A percentile compares a stretch with the other conserved stretches of the same genome.
Evolutionary conservation across 1,140 invertebrate genomes (phyloP).

Genomic region (Drosophila parvula): DNA sequence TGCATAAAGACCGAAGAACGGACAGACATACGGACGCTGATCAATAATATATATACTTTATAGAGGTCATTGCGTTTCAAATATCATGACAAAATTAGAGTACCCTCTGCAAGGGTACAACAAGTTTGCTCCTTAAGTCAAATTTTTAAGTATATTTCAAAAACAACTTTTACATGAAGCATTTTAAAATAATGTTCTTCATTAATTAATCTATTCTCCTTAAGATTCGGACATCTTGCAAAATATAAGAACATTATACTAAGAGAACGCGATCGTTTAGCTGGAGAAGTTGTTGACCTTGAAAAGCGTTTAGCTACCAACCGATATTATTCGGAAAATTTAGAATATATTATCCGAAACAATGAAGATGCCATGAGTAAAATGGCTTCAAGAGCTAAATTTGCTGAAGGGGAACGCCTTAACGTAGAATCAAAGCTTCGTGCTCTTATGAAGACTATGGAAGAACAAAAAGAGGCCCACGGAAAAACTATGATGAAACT

Average conservation of each 20-base stretch:
- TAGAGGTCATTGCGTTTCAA: too few relatives aligned
- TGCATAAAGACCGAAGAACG: too few relatives aligned
- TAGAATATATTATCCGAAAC: slow-evolving; percentile 78
- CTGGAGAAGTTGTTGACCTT: slow-evolving; percentile 84
- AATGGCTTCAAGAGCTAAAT: slow-evolving; percentile 47
- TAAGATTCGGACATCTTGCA: slow-evolving; percentile 64
- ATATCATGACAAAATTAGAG: too few relatives aligned
- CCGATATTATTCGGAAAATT: slow-evolving; percentile 82
- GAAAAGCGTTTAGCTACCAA: slow-evolving; percentile 83
- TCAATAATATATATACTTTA: too few relatives aligned
- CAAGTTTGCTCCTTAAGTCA: too few relatives aligned
- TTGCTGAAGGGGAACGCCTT: slow-evolving; percentile 45
- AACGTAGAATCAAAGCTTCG: slow-evolving; percentile 56
- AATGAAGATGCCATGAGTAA: slow-evolving; percentile 65
- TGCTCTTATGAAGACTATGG: slow-evolving; percentile 51
- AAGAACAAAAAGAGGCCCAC: slow-evolving; percentile 55
- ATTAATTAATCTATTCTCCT: background rate
- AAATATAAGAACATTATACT: slow-evolving; percentile 76
- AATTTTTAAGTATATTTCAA: too few relatives aligned
- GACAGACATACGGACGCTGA: too few relatives aligned
- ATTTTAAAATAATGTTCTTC: background rate
- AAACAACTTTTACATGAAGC: too few relatives aligned
- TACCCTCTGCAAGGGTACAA: too few relatives aligned
- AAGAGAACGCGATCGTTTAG: slow-evolving; percentile 84
- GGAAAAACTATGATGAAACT: slow-evolving; percentile 47